These are phyloP conservation scores for Athalia circularis DNA, from an alignment of 2,888 invertebrate genomes.

Conservation along the genomic window DNA sequence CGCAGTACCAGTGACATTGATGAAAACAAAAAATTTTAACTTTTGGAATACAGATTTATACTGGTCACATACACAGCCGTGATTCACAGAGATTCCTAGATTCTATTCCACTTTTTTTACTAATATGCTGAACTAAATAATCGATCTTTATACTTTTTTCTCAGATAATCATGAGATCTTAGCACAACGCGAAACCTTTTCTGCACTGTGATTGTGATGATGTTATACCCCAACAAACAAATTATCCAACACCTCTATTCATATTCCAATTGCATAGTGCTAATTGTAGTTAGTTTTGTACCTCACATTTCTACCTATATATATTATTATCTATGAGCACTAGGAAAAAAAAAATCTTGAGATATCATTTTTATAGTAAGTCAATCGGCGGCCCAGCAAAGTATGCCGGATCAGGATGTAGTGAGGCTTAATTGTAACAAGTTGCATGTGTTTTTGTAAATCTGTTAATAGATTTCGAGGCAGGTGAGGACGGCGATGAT, in stretches of 20 bases:
- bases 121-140: slow-evolving; percentile 28
- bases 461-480: slow-evolving; percentile 80
- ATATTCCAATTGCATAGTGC: slow-evolving; percentile 30
- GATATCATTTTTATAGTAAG: background rate
- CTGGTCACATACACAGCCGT: background rate
- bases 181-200: slow-evolving; percentile 13
- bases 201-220: slow-evolving; percentile 18
- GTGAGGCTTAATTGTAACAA: slow-evolving; percentile 36
- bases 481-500: slow-evolving; percentile 81
- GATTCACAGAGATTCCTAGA: background rate
- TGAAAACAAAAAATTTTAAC: no score
- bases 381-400: background rate
- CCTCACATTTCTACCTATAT: slow-evolving; percentile 13
- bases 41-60: no score
- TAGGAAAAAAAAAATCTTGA: slow-evolving; percentile 1
- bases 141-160: slow-evolving; percentile 20
- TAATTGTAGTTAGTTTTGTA: slow-evolving; percentile 31
- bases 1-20: no score
- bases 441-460: slow-evolving; percentile 38
- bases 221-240: slow-evolving; percentile 17
- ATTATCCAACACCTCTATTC: background rate
- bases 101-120: background rate
- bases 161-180: slow-evolving; percentile 18
- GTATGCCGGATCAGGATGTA: background rate
- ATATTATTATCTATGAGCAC: background rate